phyloP scores from a whole-genome alignment of 2,797 vertebrate species.

The Lacerta agilis region DNA sequence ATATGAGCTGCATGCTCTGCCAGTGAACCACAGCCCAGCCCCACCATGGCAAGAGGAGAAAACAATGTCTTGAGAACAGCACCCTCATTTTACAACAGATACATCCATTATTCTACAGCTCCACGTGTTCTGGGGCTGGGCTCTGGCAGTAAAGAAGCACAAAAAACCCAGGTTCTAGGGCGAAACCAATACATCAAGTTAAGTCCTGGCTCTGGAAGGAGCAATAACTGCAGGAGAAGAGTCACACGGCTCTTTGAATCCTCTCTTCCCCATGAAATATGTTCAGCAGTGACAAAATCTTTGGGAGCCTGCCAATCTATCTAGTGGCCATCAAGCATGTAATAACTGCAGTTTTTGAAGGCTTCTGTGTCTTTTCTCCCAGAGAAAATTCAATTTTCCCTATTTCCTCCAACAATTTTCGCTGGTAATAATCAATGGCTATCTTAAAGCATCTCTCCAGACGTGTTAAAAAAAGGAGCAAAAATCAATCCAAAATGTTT shows the following conservation, averaged over 20 bases:
- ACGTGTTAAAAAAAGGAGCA: slow-evolving; percentile 12
- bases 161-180: not conserved
- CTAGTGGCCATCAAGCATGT: slow-evolving; percentile 37
- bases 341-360: slow-evolving; percentile 44
- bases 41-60: too few relatives aligned
- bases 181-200: slow-evolving; percentile 6
- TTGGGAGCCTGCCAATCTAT: slow-evolving; percentile 32
- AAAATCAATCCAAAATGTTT: slow-evolving; percentile 42
- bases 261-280: slow-evolving; percentile 23
- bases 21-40: too few relatives aligned
- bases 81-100: not conserved
- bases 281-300: slow-evolving; percentile 24
- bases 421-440: slow-evolving; percentile 43
- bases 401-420: slow-evolving; percentile 43
- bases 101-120: not conserved
- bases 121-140: not conserved
- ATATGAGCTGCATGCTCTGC: too few relatives aligned
- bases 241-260: not conserved
- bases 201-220: slow-evolving; percentile 7
- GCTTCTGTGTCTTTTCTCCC: slow-evolving; percentile 13
- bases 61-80: not conserved
- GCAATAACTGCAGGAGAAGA: not conserved
- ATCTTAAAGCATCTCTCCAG: slow-evolving; percentile 39
- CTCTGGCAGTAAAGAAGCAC: not conserved
- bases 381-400: slow-evolving; percentile 33